A percentile compares a stretch with the other conserved stretches of the same genome.
These are phyloP conservation scores for Antennarius maculatus DNA, from an alignment of 2,797 vertebrate species.

Conservation along the genomic window DNA sequence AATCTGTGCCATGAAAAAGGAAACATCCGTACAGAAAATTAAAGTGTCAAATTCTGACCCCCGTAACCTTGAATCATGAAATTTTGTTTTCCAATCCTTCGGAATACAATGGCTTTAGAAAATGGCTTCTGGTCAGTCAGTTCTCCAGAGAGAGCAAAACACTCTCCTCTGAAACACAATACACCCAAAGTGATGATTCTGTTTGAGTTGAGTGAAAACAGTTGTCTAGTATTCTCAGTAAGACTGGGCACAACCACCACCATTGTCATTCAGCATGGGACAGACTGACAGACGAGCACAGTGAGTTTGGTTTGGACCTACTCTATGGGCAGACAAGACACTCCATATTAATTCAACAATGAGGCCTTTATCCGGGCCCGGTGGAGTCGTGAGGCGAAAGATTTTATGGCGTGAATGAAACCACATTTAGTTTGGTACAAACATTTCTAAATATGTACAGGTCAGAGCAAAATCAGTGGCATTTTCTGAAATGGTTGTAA, in stretches of 20 bases:
- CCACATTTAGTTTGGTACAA: conserved; percentile 67
- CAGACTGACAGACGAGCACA: conserved; percentile 46
- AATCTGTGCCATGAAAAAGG: conserved; percentile 15
- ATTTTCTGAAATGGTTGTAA: conserved; percentile 79
- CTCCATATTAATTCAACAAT: conserved; percentile 67
- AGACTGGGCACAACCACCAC: conserved; percentile 38
- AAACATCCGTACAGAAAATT: conserved; percentile 19
- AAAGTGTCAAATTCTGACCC: conserved; percentile 39
- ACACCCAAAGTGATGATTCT: conserved; percentile 36
- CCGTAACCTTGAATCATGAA: conserved; percentile 26
- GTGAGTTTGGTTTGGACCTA: conserved; percentile 37
- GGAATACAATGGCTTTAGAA: conserved; percentile 49
- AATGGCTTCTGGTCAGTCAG: conserved; percentile 62
- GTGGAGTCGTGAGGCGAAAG: conserved; percentile 43
- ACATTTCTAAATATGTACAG: conserved; percentile 76
- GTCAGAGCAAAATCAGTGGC: conserved; percentile 74
- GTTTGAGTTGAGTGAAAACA: conserved; percentile 31
- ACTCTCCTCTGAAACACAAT: conserved; percentile 27
- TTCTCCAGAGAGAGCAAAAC: conserved; percentile 38
- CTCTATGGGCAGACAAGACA: conserved; percentile 44
- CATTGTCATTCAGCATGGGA: conserved; percentile 33
- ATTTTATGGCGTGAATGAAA: conserved; percentile 54
- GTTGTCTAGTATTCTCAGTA: conserved; percentile 33
- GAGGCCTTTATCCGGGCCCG: conserved; percentile 42
- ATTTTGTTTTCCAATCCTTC: conserved; percentile 11